Evolutionary conservation across 2,888 invertebrate species (phyloP), one percentile per base, ranked within the genome.

Genomic region (Calameuta filiformis): DNA sequence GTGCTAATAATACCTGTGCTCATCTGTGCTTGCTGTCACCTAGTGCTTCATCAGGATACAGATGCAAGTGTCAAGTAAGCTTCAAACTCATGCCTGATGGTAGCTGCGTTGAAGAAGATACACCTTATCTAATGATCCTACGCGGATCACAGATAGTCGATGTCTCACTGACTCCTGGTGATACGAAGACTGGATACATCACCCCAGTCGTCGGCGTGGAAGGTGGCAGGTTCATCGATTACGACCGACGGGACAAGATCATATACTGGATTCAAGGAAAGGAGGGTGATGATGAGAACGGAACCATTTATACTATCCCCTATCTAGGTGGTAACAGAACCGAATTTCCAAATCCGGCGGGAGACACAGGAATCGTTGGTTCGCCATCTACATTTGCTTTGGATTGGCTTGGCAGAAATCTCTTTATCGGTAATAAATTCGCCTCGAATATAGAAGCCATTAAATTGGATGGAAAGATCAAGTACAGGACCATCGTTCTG

Each of bases 371-470:
- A n/a, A 94, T 98, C 75, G 96, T 98, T 12, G 98, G 98, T 0
- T 96, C 98, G 0, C 97, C 98, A 0, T 96, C 97, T 68, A 95
- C 97, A 0, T 94, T 99, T 69, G 98, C 99, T 0, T 97, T 98
- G 88, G 99, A 99, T 91, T 99, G 99, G 99, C 93, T 99, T 34
- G 98, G 99, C 4, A 93, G 98, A 77, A 99, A 99, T 92, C 91
- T 99, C 68, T 99, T 96, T 90, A 95, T 99, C 91, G 98, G 97
- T 35, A 99, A 98, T 88, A 94, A 96, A 68, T 93, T 95, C 3
- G 97, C 98, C 1, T 97, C 97, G 77, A 98, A 98, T 83, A 96
- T 99, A 82, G 98, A 98, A 92, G 95, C 97, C 1, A 94, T 98
- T 0, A 94, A 96, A 83, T 95, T 97, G 1, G 97, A 98, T 87